Percentiles rank a stretch among this genome's conserved stretches.
phyloP scores from a whole-genome alignment of 2,113 vertebrate species.

The Proteles cristata region DNA sequence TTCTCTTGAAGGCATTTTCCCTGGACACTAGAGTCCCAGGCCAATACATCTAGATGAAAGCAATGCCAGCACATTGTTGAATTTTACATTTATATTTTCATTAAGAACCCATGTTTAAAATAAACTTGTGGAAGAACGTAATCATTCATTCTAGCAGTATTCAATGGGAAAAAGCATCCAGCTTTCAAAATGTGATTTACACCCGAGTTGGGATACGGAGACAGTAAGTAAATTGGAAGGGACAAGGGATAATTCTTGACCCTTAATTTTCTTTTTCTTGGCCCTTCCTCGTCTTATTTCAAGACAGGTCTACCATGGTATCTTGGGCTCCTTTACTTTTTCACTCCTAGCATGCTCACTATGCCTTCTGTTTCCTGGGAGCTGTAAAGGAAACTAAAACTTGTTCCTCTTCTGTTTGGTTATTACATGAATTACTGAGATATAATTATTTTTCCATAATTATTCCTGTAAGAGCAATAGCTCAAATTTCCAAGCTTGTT shows the following conservation, averaged over 20 bases:
- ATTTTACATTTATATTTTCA: neutral
- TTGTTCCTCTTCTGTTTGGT: neutral
- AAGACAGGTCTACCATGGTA: neutral
- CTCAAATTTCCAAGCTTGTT: neutral
- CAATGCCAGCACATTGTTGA: neutral
- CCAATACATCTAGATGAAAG: neutral
- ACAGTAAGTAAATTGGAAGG: neutral
- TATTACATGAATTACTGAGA: neutral
- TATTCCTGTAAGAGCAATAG: neutral
- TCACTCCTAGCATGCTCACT: too few species aligned
- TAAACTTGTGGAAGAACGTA: neutral
- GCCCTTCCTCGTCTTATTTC: neutral
- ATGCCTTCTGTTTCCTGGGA: neutral
- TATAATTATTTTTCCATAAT: neutral
- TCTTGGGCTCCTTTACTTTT: neutral
- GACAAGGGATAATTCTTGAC: neutral
- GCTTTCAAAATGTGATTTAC: neutral
- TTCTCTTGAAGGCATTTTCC: neutral
- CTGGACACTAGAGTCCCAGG: neutral
- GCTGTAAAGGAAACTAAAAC: neutral
- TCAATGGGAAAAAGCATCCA: neutral
- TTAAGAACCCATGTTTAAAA: neutral
- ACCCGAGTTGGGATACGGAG: neutral
- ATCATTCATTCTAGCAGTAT: neutral
- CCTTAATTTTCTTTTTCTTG: neutral